Evolutionary conservation across 2,797 vertebrate genomes (phyloP), one percentile per base, ranked within the genome.

Genomic region (Ctenopoma multispine): DNA sequence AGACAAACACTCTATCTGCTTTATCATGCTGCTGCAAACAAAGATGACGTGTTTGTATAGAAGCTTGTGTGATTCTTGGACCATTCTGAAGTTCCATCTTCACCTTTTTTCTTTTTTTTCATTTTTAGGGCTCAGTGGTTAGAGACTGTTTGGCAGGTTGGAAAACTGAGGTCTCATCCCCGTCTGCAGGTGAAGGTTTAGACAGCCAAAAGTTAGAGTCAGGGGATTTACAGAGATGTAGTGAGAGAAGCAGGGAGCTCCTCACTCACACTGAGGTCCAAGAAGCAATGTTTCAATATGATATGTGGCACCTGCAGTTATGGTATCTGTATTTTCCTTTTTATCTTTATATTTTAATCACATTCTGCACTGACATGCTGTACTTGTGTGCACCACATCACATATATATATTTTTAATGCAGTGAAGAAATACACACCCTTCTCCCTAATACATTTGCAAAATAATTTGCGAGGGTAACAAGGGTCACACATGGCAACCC

Each of bases 81-180:
- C 53, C 29, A 40, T 65, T 69, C 29, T 15, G 8, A 18, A 38
- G 62, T 43, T 54, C 43, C 53, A 4, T 41, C 20, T 68, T 40
- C 72, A 12, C 24, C 13, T 50, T 24, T 43, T 38, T 40, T 6
- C 44, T 3, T 34, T 20, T 54, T 43, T 21, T 14, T 11, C 50
- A 47, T 1, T 77, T 81, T 90, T 78, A 89, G 73, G 82, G 78
- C 80, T 86, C 77, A 85, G 82, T 87, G 87, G 63, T 55, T 81
- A 62, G 72, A n/a, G 29, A 59, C 62, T 49, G 69, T 72, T 79
- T 88, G 90, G 72, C 89, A 90, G 83, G 75, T 72, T 50, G 65
- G 67, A 75, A 66, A 69, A 59, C 57, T 40, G 53, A 76, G 62
- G 72, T 74, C 77, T 84, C 59, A 40, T 69, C 70, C 64, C 4